Evolutionary conservation across 2,888 invertebrate genomes (phyloP), one percentile per base, ranked within the genome.

Genomic region (Hyposoter didymator): DNA sequence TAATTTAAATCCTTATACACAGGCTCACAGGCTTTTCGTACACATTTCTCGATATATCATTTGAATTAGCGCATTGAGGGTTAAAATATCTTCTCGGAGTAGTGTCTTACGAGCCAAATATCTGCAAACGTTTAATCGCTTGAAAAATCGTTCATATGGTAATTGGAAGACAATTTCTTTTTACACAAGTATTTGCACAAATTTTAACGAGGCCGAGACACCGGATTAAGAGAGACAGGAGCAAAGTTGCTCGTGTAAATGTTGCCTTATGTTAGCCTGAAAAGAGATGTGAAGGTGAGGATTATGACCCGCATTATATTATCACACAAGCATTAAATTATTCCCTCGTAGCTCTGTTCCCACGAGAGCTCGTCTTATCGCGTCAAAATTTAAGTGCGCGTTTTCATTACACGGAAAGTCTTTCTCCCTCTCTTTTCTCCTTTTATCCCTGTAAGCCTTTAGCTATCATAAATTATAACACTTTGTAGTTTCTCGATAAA

Each of bases 391-490:
- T 74, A 81, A 74, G 78, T 69, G n/a, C 82, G 49, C 52, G 32
- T 64, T 78, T 43, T 19, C 52, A 10, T 67, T 52, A 49, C 10
- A 47, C 32, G 22, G 52, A 67, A 73, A 59, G 73, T 35, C 66
- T 19, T n/a, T 39, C 14, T 49, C 7, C 8, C 49, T n/a, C 35
- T 59, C 43, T 28, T 69, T 49, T 22, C 62, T 43, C n/a, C 49
- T 55, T 74, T 55, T 35, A 81, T 55, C 64, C 73, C 19, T 45
- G 19, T 47, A 66, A 78, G 67, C 55, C 67, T 67, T 64, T 45
- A 52, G 69, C 69, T 43, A 82, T 78, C 78, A 81, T 74, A 82
- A 59, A 85, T 82, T 72, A 12, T 73, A 78, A 74, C 59, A 81
- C 76, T 59, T 66, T 28, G 67, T 52, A 69, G 67, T 59, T 35